Base-by-base conservation (phyloP, 2,113 vertebrate species). In the Thalassoma bifasciatum region DNA sequence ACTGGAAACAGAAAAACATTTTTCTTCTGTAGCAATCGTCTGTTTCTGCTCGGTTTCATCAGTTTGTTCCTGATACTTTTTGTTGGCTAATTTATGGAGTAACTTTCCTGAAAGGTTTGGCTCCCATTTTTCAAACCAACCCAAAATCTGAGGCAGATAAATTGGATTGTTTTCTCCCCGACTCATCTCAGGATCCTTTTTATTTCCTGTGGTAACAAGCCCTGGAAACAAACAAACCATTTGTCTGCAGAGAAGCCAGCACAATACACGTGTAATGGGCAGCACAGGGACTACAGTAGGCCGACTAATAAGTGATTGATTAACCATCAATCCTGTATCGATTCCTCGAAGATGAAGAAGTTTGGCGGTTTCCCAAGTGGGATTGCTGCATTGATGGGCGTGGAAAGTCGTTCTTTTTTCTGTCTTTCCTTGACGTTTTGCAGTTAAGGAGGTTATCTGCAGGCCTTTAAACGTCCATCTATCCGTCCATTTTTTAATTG, bases 261-360 rank as follows among this genome's bases (percentile, higher is more conserved):
- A 46, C 70, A 72, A 58, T 60, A 38, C 67, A 51, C 63, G 70
- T 73, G 69, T 69, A 79, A 82, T 67, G 17, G 72, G 24, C 42
- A 3, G 14, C 37, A 21, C 36, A 21, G 50, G 22, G 26, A 22
- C 72, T 46, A 66, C 60, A 71, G 64, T 54, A 1, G 61, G 67
- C 61, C 61, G 72, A 63, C 81, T 84, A 36, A 84, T 79, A 57
- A 36, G 64, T 70, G 80, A 92, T 82, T 68, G 89, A 91, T 88
- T 63, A 52, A 54, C 58, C 73, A 91, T 91, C 77, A 88, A 91
- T 86, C 67, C 51, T n/a, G 42, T 67, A 89, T 89, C 37, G 87
- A 91, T 56, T 24, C 14, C 34, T 26, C 64, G 72, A 60, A 83
- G 88, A 84, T 61, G 81, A 71, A 83, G 38, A 73, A 53, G 8